Conservation (phyloP, 1,140 invertebrate genomes). For the Lasioglossum baleicum region DNA sequence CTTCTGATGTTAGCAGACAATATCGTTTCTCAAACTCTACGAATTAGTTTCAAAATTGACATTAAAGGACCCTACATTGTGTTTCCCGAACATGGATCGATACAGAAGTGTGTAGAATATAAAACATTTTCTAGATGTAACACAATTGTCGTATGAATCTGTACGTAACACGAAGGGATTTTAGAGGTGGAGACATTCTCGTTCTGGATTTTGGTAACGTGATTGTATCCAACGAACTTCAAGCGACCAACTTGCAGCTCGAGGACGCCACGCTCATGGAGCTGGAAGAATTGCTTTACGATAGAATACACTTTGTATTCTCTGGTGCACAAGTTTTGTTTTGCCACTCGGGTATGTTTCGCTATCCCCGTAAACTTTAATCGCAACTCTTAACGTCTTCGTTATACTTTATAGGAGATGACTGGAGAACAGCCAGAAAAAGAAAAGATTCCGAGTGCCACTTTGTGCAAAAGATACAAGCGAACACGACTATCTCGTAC, state of each 20-base stretch:
- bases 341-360: slow-evolving; percentile 67
- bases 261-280: slow-evolving; percentile 91
- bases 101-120: slow-evolving; percentile 84
- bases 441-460: slow-evolving; percentile 88
- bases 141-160: neutral
- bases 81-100: slow-evolving; percentile 87
- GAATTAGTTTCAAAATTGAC: slow-evolving; percentile 87
- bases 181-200: slow-evolving; percentile 86
- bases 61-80: slow-evolving; percentile 90
- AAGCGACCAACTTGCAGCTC: slow-evolving; percentile 83
- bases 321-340: slow-evolving; percentile 83
- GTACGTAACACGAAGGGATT: slow-evolving; percentile 53
- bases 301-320: slow-evolving; percentile 87
- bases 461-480: slow-evolving; percentile 86
- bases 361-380: neutral
- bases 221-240: slow-evolving; percentile 87
- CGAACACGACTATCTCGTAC: slow-evolving; percentile 86
- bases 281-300: slow-evolving; percentile 89
- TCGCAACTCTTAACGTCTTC: neutral
- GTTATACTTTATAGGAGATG: slow-evolving; percentile 80
- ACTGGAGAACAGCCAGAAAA: slow-evolving; percentile 87
- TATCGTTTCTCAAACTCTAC: slow-evolving; percentile 81
- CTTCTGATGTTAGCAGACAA: slow-evolving; percentile 65
- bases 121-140: slow-evolving; percentile 4
- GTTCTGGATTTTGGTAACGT: slow-evolving; percentile 88